Conservation (phyloP, 30 jellyfish, hydroid and myxozoan genomes). For the Pseudorhiza aurosa region DNA sequence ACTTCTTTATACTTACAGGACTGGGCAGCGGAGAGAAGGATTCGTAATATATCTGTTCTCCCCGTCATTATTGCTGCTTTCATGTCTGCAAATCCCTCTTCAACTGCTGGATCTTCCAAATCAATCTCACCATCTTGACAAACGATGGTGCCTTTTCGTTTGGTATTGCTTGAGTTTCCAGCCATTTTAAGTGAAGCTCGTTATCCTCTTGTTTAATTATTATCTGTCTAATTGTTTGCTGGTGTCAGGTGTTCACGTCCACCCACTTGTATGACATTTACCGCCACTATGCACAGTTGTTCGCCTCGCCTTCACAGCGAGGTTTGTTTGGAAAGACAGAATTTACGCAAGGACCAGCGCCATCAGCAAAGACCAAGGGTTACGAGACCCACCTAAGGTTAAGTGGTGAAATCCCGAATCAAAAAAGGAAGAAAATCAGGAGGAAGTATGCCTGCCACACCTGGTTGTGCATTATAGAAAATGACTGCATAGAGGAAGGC, state of each 20-base stretch:
- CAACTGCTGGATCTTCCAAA: slow-evolving; percentile 83
- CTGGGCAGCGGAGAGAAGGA: slow-evolving; percentile 93
- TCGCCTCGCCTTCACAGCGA: background rate
- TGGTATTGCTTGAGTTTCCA: slow-evolving; percentile 3
- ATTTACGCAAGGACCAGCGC: no score
- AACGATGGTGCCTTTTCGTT: slow-evolving; percentile 26
- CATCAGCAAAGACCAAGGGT: no score
- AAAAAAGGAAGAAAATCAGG: no score
- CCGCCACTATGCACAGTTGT: background rate
- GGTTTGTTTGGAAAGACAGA: background rate
- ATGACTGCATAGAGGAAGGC: no score
- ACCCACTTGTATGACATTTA: no score
- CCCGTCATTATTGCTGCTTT: slow-evolving; percentile 94
- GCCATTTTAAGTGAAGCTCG: slow-evolving; percentile 14
- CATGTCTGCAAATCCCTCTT: slow-evolving; percentile 86
- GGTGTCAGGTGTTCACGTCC: background rate
- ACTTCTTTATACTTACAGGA: slow-evolving; percentile 81
- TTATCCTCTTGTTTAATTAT: no score
- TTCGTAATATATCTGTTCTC: slow-evolving; percentile 88
- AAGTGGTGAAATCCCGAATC: no score
- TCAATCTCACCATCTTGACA: slow-evolving; percentile 73
- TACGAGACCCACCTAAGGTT: no score
- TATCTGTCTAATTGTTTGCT: no score
- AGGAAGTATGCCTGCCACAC: no score
- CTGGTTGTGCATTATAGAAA: no score